Base-by-base conservation (phyloP, 92 coral and sea anemone genomes). In the Epizoanthus fatuus region DNA sequence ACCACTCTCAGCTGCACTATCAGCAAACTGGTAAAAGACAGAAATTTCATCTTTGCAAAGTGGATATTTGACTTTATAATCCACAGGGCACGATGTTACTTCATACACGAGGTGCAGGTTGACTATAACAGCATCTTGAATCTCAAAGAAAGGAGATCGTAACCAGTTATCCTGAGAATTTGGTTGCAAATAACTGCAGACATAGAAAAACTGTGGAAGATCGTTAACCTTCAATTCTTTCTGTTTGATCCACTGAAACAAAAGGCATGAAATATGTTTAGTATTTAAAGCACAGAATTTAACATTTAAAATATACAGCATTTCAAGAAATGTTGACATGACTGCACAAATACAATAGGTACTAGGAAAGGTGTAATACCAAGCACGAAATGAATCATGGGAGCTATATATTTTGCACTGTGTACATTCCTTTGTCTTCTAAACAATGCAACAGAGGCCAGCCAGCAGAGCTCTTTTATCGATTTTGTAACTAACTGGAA, bases 141-240 rank as follows among this genome's bases (percentile, higher is more conserved):
- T 54, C 0, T 22, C 38, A 8, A 52, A 74, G 63, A 52, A 25
- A 3, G 79, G 79, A 44, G 79, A 74, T 16, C 63, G 40, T 12
- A 74, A 7, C 79, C 79, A 74, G 63, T 74, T 74, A 29, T 74
- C 63, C 56, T 74, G 79, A 13, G 79, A 22, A 0, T 4, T 14
- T 7, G 45, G 14, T 74, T 25, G 19, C 14, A 7, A 22, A 54
- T 2, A 54, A 29, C 45, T 20, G 38, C 79, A 74, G 22, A 32
- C 63, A 52, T 14, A 5, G 38, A 74, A 74, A 74, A 51, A 71
- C 76, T 71, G 76, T 45, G 58, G 22, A 4, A 71, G 76, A 15
- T 3, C 47, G 76, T 71, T 74, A 2, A 9, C 57, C 0, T 0
- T 3, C 16, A 51, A 15, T 17, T 54, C 63, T 13, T 12, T 20